Evolutionary conservation across 2,888 invertebrate genomes (phyloP).

Genomic region (Boloria euphrosyne): DNA sequence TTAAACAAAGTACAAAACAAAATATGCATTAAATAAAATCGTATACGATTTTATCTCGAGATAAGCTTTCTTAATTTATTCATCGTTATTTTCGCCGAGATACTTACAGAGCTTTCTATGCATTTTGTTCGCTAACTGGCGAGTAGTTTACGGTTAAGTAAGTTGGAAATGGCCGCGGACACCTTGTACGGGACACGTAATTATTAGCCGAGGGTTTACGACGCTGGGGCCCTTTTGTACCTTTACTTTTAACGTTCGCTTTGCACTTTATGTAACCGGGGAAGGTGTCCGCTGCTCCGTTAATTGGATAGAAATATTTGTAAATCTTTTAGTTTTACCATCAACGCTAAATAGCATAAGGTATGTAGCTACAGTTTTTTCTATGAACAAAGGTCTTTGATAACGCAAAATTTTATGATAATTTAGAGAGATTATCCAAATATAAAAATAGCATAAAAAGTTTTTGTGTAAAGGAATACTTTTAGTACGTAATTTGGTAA

Average conservation of each 20-base stretch:
- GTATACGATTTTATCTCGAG: neutral
- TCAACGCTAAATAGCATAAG: too few relatives aligned
- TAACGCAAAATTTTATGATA: too few relatives aligned
- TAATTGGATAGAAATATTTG: neutral
- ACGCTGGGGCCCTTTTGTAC: neutral
- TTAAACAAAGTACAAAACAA: too few relatives aligned
- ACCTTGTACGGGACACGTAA: slow-evolving; percentile 33
- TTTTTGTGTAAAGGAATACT: too few relatives aligned
- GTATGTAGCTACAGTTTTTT: too few relatives aligned
- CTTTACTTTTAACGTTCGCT: neutral
- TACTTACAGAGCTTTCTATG: slow-evolving; percentile 8
- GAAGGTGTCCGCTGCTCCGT: slow-evolving; percentile 5
- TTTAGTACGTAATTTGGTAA: too few relatives aligned
- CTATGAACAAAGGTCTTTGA: too few relatives aligned
- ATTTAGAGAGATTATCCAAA: too few relatives aligned
- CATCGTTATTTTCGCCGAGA: slow-evolving; percentile 1
- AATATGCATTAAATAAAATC: neutral
- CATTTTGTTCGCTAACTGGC: slow-evolving; percentile 16
- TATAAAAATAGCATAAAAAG: too few relatives aligned
- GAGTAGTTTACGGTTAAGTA: slow-evolving; percentile 19
- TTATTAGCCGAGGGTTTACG: slow-evolving; percentile 23
- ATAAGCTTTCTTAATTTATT: slow-evolving; percentile 1
- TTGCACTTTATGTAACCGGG: neutral
- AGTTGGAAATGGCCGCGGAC: slow-evolving; percentile 15
- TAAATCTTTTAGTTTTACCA: too few relatives aligned